phyloP scores from a whole-genome alignment of 2,888 invertebrate species.

The Ormyrus thymus region DNA sequence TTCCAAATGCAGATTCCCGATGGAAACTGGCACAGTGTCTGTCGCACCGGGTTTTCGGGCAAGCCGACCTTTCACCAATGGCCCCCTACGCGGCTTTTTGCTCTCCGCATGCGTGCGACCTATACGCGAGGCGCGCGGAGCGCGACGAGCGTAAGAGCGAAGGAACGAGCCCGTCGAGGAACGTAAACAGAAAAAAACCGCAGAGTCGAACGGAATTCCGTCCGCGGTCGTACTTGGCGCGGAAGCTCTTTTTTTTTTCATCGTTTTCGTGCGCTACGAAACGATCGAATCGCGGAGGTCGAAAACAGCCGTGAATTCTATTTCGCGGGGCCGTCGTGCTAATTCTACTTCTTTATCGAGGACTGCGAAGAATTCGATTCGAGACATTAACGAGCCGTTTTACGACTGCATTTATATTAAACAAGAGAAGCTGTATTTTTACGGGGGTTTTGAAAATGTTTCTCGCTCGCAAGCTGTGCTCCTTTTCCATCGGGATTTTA shows the following conservation, averaged over 20 bases:
- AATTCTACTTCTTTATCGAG: too few species aligned
- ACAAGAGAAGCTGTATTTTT: too few species aligned
- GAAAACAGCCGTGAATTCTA: too few species aligned
- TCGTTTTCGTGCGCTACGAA: slow-evolving; percentile 6
- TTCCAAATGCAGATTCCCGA: too few species aligned
- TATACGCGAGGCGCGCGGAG: neutral
- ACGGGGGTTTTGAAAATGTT: too few species aligned
- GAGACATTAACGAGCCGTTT: too few species aligned
- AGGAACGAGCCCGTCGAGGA: neutral
- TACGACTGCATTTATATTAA: too few species aligned
- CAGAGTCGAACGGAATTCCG: slow-evolving; percentile 4
- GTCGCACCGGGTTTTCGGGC: neutral
- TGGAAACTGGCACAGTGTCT: neutral
- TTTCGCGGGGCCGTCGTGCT: too few species aligned
- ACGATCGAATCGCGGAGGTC: neutral
- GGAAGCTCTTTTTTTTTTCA: slow-evolving; percentile 5
- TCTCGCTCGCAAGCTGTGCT: too few species aligned
- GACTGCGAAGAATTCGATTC: too few species aligned
- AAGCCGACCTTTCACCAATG: neutral
- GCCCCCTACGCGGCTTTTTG: neutral
- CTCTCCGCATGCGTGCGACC: neutral
- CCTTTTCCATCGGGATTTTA: too few species aligned
- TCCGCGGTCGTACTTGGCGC: slow-evolving; percentile 15
- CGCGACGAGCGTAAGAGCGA: neutral
- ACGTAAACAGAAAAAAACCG: slow-evolving; percentile 13